Conservation (phyloP, 2,888 invertebrate genomes). For the Argynnis bischoffii region DNA sequence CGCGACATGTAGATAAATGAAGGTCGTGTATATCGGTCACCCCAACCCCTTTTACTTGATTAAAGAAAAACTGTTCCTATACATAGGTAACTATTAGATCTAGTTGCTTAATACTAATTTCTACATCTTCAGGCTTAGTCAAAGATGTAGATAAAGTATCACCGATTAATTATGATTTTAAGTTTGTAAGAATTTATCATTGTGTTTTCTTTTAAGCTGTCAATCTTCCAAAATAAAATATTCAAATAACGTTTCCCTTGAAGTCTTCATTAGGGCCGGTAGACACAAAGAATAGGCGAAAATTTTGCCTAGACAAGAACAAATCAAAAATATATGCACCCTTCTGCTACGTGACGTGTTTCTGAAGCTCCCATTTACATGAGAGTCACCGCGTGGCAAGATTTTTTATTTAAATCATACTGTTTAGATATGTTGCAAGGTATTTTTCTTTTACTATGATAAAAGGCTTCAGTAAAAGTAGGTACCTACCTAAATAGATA, state of each 20-base stretch:
- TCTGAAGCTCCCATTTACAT: constrained; percentile 72
- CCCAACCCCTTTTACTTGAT: constrained; percentile 45
- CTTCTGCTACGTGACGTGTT: constrained; percentile 77
- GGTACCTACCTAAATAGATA: background rate
- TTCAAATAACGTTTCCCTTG: constrained; percentile 35
- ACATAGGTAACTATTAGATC: constrained; percentile 37
- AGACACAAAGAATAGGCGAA: constrained; percentile 54
- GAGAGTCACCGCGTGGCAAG: constrained; percentile 72
- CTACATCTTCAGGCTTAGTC: too few relatives aligned
- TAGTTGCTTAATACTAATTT: constrained; percentile 11
- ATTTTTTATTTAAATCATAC: constrained; percentile 81
- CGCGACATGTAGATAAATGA: constrained; percentile 62
- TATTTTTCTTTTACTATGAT: constrained; percentile 60
- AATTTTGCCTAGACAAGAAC: constrained; percentile 75
- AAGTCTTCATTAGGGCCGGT: constrained; percentile 40
- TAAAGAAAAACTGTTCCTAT: constrained; percentile 45
- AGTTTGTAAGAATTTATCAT: background rate
- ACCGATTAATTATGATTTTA: too few relatives aligned
- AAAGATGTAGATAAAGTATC: too few relatives aligned
- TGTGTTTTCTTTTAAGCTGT: constrained; percentile 1
- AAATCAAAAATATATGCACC: constrained; percentile 83
- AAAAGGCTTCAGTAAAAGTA: background rate
- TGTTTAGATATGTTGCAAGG: constrained; percentile 75
- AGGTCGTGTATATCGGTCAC: constrained; percentile 45
- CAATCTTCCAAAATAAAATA: constrained; percentile 24